Base-by-base conservation (phyloP, 2,888 invertebrate genomes). In the Cheilosia scutellata region DNA sequence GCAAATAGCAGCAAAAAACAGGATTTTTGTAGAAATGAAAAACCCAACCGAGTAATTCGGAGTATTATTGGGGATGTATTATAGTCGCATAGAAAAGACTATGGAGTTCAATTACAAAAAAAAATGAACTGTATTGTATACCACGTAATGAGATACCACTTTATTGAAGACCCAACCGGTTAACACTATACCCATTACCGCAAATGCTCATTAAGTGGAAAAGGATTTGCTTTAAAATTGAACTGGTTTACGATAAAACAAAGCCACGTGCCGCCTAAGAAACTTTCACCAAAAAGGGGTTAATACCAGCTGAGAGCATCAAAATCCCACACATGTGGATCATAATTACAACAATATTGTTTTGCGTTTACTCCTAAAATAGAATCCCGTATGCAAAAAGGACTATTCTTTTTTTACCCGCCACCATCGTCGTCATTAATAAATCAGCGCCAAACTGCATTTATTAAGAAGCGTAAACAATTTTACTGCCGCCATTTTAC, bases 401-500 rank as follows among this genome's bases (percentile, higher is more conserved):
- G 2, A 1, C 33, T 7, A 33, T 33, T 33, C 7, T 31, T 11
- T 27, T 3, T 70, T 29, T 9, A 31, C 40, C 20, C 51, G 42
- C 29, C 72, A 33, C 20, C 16, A 55, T 33, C n/a, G 4, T 9
- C 27, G 51, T n/a, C 7, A 5, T 4, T 44, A 16, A 68, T 66
- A 60, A 77, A 77, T 77, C 72, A 40, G 37, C 49, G 27, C 71
- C 62, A 71, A 84, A 66, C 68, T 58, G 58, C 65, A 72, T 71
- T 79, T 63, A 79, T 72, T 65, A 58, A 72, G 58, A 58, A 58
- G 11, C 51, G 27, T 25, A 65, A 80, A 86, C 76, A 66, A 20
- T 66, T 86, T 86, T 63, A 77, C 62, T 74, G 68, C 86, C 62
- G 13, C 62, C 82, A 57, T 79, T 82, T 76, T 55, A 82, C 71